Evolutionary conservation across 2,797 vertebrate species (phyloP), one percentile per base, ranked within the genome.

Genomic region (Pangasius mekongensis): DNA sequence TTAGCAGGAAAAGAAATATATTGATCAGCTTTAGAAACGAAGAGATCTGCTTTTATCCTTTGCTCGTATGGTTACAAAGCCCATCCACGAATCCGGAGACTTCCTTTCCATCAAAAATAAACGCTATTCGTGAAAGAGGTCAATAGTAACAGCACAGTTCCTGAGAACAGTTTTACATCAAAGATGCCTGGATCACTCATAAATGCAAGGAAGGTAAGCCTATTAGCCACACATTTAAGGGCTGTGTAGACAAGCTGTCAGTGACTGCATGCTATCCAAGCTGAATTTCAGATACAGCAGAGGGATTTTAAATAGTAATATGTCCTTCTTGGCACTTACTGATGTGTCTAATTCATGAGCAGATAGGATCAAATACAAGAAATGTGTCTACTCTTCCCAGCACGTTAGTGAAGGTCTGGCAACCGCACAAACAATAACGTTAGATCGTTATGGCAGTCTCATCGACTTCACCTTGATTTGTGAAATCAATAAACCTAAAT

Each of bases 401-500:
- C 39, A 80, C 1, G n/a, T n/a, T 52, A 56, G 88, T 58, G 80
- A 67, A 71, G 22, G 36, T 84, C 67, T 87, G 86, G 90, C 86
- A 87, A 30, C 47, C 39, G 20, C 67, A 90, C 74, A 86, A 85
- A 82, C 56, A 82, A 87, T 85, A 74, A 76, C 5, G 49, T 67
- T 69, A 87, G 47, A 67, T 86, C 76, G 85, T 76, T 78, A 24
- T 84, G 77, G 85, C 60, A 54, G 78, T 56, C 86, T 74, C 18
- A 73, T 47, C 47, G 80, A 86, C 71, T 82, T 85, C 56, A 58
- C 76, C 69, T 76, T 85, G 66, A 74, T 90, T 87, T 88, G 77
- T 73, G 76, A 76, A 84, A 88, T 82, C 64, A 90, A 74, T 83
- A 66, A 74, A 89, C 47, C 20, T 81, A 86, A 84, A 83, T 27